Evolutionary conservation across 2,113 vertebrate genomes (phyloP).

Genomic region (Mus pahari): DNA sequence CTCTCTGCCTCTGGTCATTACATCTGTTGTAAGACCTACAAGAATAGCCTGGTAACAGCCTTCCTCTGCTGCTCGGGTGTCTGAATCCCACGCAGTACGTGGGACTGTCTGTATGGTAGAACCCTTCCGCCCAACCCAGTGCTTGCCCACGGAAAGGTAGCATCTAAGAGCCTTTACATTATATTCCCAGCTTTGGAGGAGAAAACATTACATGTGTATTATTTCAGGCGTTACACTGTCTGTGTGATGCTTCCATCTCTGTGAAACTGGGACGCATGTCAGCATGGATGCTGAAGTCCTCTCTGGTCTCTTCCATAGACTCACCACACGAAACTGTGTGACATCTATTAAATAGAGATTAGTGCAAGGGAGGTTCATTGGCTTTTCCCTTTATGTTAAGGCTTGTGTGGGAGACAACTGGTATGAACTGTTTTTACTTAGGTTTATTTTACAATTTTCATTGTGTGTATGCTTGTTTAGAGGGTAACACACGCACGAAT

Average conservation of each 20-base stretch:
- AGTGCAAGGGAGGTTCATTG: neutral
- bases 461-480: no score
- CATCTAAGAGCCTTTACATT: neutral
- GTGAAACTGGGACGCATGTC: neutral
- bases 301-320: neutral
- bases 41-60: neutral
- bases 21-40: neutral
- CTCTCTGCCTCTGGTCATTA: neutral
- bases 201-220: neutral
- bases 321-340: neutral
- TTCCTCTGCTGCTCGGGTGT: neutral
- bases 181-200: neutral
- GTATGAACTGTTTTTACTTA: neutral
- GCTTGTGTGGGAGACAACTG: constrained; percentile 13
- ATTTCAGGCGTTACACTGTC: neutral
- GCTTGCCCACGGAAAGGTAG: neutral
- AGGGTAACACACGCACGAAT: neutral
- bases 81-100: neutral
- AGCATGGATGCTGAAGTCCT: neutral
- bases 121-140: neutral
- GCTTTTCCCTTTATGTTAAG: neutral
- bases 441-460: neutral
- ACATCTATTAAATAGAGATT: neutral
- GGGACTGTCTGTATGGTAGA: neutral
- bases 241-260: neutral